Conservation (phyloP, 64 coral and sea anemone species). For the Montipora efflorescens region DNA sequence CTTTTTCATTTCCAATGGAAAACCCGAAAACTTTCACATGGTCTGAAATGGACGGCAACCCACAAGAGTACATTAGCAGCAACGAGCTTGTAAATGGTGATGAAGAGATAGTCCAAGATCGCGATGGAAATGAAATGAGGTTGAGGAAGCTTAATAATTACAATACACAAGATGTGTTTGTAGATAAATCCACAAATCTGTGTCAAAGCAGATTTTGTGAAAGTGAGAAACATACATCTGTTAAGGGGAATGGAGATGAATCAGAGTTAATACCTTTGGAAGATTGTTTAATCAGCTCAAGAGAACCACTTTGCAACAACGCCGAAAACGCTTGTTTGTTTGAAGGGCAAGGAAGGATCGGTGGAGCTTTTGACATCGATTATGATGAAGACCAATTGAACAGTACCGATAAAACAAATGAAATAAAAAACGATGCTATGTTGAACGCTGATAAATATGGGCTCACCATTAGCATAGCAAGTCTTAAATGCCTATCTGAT, state of each 20-base stretch:
- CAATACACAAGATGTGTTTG: not conserved
- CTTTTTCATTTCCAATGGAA: constrained; percentile 33
- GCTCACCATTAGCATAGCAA: constrained; percentile 40
- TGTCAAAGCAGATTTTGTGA: constrained; percentile 14
- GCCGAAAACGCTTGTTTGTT: not conserved
- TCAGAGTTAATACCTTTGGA: constrained; percentile 18
- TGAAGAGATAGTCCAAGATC: constrained; percentile 23
- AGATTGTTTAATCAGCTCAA: constrained; percentile 30
- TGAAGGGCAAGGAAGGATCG: not conserved
- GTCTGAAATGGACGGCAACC: constrained; percentile 42
- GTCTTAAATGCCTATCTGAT: not conserved
- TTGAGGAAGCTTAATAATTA: not conserved
- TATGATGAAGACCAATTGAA: not conserved
- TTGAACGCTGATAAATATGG: constrained; percentile 2
- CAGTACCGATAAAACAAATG: not conserved
- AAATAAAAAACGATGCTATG: not conserved
- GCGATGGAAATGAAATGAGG: not conserved
- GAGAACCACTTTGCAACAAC: constrained; percentile 16
- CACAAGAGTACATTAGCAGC: not conserved
- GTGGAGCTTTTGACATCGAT: constrained; percentile 12
- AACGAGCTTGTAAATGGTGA: not conserved
- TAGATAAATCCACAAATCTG: not conserved
- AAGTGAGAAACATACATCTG: constrained; percentile 24
- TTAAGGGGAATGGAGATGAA: constrained; percentile 21
- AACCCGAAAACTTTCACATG: constrained; percentile 76